Evolutionary conservation across 2,797 vertebrate genomes (phyloP).

Genomic region (Pseudochirops cupreus): DNA sequence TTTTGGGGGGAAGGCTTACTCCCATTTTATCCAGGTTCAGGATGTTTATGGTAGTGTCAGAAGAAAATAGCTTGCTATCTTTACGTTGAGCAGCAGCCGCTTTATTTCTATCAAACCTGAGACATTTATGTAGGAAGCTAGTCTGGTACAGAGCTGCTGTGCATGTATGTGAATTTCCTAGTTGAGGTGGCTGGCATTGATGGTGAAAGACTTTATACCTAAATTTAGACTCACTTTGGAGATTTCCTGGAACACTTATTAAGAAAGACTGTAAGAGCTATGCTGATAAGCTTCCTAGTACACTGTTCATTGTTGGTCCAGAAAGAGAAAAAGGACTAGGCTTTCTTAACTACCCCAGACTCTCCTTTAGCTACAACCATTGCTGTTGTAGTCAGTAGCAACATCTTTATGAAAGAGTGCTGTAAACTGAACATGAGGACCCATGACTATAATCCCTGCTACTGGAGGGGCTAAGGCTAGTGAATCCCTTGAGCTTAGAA

Average conservation of each 20-base stretch:
- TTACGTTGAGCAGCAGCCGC: constrained; percentile 31
- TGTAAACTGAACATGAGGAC: neutral
- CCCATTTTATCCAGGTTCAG: neutral
- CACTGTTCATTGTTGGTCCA: neutral
- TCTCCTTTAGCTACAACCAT: neutral
- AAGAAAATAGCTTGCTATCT: constrained; percentile 19
- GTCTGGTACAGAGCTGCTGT: neutral
- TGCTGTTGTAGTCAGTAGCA: neutral
- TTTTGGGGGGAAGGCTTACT: neutral
- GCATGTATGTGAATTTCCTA: constrained; percentile 41
- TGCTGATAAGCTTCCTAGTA: constrained; percentile 38
- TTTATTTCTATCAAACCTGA: constrained; percentile 32
- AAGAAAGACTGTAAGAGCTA: constrained; percentile 55
- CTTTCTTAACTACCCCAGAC: neutral
- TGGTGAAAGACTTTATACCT: constrained; percentile 70
- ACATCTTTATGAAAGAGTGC: constrained; percentile 12
- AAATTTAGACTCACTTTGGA: constrained; percentile 72
- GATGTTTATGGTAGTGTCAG: constrained; percentile 19
- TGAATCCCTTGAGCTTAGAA: neutral
- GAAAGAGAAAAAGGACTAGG: constrained; percentile 37
- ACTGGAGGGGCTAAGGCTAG: neutral
- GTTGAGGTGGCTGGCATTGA: constrained; percentile 49
- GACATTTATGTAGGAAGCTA: constrained; percentile 30
- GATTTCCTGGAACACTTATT: constrained; percentile 67
- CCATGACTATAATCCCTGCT: neutral